These are phyloP conservation scores for Lytechinus pictus DNA, from an alignment of 35 echinoderm and acorn worm genomes.

Conservation along the genomic window DNA sequence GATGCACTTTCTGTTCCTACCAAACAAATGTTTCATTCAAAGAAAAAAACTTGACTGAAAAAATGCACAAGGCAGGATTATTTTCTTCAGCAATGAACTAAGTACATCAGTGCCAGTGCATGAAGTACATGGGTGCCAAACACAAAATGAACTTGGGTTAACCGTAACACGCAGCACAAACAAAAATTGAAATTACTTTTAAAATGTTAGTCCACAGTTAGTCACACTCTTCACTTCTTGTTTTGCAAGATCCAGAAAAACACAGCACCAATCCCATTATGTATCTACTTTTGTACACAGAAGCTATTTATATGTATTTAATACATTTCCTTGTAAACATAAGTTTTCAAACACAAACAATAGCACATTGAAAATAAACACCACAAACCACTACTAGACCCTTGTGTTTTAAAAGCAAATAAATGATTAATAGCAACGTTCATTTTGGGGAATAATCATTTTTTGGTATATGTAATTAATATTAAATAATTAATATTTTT, in stretches of 20 bases:
- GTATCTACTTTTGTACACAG: not conserved
- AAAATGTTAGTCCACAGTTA: not conserved
- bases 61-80: not conserved
- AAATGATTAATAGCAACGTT: no score
- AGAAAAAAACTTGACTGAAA: not conserved
- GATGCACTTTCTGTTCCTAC: not conserved
- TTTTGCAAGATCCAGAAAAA: no score
- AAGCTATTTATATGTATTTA: not conserved
- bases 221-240: no score
- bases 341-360: not conserved
- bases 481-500: no score
- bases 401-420: no score
- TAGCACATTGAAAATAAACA: not conserved
- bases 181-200: not conserved
- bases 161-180: not conserved
- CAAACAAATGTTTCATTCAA: not conserved
- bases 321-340: not conserved
- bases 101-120: not conserved
- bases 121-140: not conserved
- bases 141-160: not conserved
- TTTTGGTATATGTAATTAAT: no score
- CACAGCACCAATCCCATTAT: no score
- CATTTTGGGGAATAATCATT: no score
- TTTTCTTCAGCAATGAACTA: not conserved
- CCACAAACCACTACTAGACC: not conserved